These are phyloP conservation scores for Fopius arisanus DNA, from an alignment of 1,140 invertebrate genomes.

Conservation along the genomic window DNA sequence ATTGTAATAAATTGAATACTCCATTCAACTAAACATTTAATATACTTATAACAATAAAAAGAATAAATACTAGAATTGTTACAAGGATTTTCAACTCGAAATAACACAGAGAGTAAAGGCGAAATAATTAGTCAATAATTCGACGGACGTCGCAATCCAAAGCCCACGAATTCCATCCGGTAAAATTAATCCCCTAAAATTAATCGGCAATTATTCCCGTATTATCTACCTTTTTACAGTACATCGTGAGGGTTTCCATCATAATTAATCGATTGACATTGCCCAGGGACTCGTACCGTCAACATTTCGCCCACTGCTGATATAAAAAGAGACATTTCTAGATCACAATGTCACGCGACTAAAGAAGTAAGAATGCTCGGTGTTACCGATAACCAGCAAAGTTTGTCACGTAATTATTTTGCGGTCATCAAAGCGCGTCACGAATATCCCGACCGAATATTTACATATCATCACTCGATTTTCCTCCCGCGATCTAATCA, in stretches of 20 bases:
- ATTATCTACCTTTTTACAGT: too few species aligned
- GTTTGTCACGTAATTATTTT: not conserved
- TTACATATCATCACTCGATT: not conserved
- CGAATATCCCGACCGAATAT: not conserved
- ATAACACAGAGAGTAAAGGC: too few species aligned
- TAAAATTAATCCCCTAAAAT: too few species aligned
- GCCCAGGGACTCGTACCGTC: not conserved
- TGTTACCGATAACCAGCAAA: not conserved
- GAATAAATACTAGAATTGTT: too few species aligned
- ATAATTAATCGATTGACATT: slow-evolving; percentile 12
- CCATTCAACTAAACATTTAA: too few species aligned
- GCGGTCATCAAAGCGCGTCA: not conserved
- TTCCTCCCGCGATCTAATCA: not conserved
- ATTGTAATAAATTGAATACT: too few species aligned
- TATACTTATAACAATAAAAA: too few species aligned
- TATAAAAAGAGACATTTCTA: slow-evolving; percentile 3
- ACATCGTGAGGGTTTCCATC: not conserved
- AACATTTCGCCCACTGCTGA: not conserved
- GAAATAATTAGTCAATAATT: too few species aligned
- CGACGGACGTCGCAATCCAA: too few species aligned
- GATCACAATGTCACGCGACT: slow-evolving; percentile 9
- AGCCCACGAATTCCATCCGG: too few species aligned
- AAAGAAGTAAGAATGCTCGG: not conserved
- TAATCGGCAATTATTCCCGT: too few species aligned
- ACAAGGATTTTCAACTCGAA: too few species aligned